Conservation (phyloP, 2,888 invertebrate species). For the Ennomos erosarius region DNA sequence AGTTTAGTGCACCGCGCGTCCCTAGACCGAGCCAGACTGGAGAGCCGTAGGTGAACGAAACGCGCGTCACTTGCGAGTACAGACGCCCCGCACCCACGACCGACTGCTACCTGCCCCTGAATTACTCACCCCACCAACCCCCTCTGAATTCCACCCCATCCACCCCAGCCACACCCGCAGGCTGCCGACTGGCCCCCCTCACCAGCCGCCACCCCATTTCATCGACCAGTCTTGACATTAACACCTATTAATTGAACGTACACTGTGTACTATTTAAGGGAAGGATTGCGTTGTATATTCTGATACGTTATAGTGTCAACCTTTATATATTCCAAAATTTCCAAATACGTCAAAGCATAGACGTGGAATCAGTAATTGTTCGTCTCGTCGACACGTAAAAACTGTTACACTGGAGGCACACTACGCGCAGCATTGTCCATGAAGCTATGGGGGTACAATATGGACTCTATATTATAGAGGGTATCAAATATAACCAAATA, state of each 20-base stretch:
- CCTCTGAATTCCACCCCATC: neutral
- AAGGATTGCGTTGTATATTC: no score
- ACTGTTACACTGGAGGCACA: no score
- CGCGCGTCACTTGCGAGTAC: neutral
- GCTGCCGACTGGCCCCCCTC: neutral
- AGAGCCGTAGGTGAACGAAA: slow-evolving; percentile 6
- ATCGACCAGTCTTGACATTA: slow-evolving; percentile 17
- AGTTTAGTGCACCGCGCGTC: neutral
- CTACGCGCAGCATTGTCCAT: no score
- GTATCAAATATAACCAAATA: no score
- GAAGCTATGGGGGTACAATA: no score
- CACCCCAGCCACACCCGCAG: neutral
- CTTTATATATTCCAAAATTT: no score
- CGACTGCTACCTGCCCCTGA: neutral
- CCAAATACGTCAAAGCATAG: no score
- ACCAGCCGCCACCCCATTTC: slow-evolving; percentile 5
- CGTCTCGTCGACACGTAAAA: no score
- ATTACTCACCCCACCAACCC: neutral
- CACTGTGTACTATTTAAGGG: no score
- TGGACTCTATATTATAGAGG: no score
- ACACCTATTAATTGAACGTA: neutral
- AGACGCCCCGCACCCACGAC: slow-evolving; percentile 4
- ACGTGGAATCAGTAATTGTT: no score
- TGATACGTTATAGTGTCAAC: no score
- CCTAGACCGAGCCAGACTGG: slow-evolving; percentile 16